Base-by-base conservation (phyloP, 1,140 invertebrate species). In the Drosophila quadrilineata region DNA sequence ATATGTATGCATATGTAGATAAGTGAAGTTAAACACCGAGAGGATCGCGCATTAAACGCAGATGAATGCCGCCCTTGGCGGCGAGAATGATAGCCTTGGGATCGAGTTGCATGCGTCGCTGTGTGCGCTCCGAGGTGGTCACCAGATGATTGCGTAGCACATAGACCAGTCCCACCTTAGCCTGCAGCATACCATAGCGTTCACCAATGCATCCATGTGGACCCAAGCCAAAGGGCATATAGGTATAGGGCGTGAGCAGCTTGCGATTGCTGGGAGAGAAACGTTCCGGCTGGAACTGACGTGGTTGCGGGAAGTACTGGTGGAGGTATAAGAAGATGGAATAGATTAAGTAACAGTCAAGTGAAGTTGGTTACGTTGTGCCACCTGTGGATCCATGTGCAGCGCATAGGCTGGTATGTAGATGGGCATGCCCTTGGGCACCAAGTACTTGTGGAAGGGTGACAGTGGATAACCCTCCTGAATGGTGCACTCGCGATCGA, bases 141-240 rank as follows among this genome's bases (percentile, higher is more conserved):
- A 89, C 70, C 24, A 57, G 29, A 70, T 90, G 87, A 43, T 86
- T 88, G n/a, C 72, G 66, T 17, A 89, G 40, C 26, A 89, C 41
- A 40, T 88, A 53, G 0, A 88, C 65, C 24, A 89, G 53, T 1
- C 86, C 87, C 22, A 88, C 75, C 65, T 88, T 90, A 0, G 76
- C 67, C 53, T 87, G 87, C 5, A 90, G 35, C 0, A 75, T 38
- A 3, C 65, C 80, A 40, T 80, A 89, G 0, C 88, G 76, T 50
- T 90, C 90, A 92, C 94, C 95, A 66, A 96, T 95, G 86, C 95
- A 96, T 75, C 92, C 94, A 31, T 95, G 91, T 3, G 94, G 93
- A 9, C 95, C 95, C 46, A 94, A 93, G 3, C 95, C 95, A 74
- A 97, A 97, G 0, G 96, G 95, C 53, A 96, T 88, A 82, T 93